Evolutionary conservation across 2,888 invertebrate species (phyloP).

Genomic region (Pristionchus fissidentatus): DNA sequence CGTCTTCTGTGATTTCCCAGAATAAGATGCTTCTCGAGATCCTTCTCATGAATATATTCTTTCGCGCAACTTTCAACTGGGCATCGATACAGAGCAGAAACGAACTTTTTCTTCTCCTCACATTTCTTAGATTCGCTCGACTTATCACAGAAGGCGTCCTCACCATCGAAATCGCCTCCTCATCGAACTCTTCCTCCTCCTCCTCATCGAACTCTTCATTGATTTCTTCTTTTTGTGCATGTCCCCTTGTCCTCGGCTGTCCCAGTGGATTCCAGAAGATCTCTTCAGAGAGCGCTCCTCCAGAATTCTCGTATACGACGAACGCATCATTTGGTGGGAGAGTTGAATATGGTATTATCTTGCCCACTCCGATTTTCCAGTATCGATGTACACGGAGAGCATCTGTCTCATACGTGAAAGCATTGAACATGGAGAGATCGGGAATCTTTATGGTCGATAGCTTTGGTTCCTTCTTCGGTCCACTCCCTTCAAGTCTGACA

Average conservation of each 20-base stretch:
- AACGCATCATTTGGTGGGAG: background rate
- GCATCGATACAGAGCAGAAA: background rate
- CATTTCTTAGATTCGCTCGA: background rate
- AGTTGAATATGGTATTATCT: background rate
- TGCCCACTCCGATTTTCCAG: background rate
- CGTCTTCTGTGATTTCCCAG: background rate
- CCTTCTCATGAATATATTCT: background rate
- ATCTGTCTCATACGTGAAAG: background rate
- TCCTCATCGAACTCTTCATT: background rate
- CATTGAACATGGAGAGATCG: background rate
- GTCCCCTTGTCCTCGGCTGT: background rate
- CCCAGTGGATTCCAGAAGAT: background rate
- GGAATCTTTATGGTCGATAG: background rate
- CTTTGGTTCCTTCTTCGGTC: background rate
- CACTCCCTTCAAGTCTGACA: constrained; percentile 2
- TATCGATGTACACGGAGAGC: background rate
- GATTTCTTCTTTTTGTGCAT: background rate
- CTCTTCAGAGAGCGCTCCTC: background rate
- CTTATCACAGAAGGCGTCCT: no score
- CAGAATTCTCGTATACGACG: background rate
- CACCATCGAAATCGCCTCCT: no score
- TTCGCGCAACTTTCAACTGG: background rate
- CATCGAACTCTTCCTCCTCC: background rate
- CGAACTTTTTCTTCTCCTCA: background rate
- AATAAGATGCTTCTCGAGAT: background rate